phyloP scores from a whole-genome alignment of 2,113 vertebrate genomes.

The Microtus pennsylvanicus region DNA sequence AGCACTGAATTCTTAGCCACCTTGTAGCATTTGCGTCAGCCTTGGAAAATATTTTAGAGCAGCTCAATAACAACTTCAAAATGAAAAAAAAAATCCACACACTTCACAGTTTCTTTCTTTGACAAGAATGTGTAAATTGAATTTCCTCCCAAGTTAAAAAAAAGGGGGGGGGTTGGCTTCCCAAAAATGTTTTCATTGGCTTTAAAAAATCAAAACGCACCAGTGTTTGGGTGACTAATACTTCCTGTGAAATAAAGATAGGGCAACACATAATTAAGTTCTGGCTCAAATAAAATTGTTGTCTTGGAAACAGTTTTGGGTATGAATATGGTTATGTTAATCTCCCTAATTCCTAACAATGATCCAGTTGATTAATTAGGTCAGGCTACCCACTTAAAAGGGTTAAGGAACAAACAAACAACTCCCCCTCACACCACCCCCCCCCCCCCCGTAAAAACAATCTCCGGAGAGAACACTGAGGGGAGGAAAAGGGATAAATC shows the following conservation, averaged over 20 bases:
- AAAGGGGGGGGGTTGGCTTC: constrained; percentile 14
- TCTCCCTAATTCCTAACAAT: constrained; percentile 19
- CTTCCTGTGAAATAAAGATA: constrained; percentile 78
- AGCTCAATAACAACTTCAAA: constrained; percentile 29
- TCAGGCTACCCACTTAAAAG: background rate
- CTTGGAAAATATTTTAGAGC: constrained; percentile 49
- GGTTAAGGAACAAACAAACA: background rate
- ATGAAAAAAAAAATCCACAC: background rate
- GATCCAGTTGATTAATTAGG: constrained; percentile 49
- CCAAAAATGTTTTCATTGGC: constrained; percentile 73
- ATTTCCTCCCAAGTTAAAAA: constrained; percentile 58
- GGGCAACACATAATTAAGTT: constrained; percentile 72
- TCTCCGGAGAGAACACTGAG: background rate
- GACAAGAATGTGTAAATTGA: constrained; percentile 59
- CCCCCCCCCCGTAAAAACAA: background rate
- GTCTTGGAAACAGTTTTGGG: constrained; percentile 64
- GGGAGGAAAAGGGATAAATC: background rate
- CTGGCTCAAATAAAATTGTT: constrained; percentile 71
- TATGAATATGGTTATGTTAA: constrained; percentile 68
- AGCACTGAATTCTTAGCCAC: background rate
- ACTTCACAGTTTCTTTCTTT: constrained; percentile 53
- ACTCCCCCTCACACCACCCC: too few relatives aligned
- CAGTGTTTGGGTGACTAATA: constrained; percentile 66
- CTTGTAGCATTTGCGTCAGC: background rate
- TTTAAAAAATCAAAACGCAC: constrained; percentile 72